Conservation (phyloP, 2,888 invertebrate genomes). For the Leptodirus hochenwartii region DNA sequence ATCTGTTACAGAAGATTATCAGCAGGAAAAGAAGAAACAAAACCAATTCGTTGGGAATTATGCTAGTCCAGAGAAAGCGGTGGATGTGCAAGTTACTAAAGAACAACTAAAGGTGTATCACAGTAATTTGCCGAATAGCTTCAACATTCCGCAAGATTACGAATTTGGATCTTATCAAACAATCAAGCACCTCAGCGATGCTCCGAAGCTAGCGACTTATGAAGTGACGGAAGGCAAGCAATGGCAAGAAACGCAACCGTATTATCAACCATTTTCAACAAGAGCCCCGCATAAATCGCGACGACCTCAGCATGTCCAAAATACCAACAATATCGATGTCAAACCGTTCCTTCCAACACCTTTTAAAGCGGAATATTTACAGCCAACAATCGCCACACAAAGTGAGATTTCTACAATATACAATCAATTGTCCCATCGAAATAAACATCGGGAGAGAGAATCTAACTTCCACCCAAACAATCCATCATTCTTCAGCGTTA, state of each 20-base stretch:
- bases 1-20: too few relatives aligned
- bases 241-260: constrained; percentile 14
- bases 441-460: constrained; percentile 16
- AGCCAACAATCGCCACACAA: constrained; percentile 25
- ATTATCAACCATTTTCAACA: constrained; percentile 11
- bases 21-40: constrained; percentile 18
- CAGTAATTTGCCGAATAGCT: constrained; percentile 18
- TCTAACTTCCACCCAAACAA: constrained; percentile 13
- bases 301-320: constrained; percentile 5
- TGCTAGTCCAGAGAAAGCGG: constrained; percentile 15
- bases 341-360: constrained; percentile 25
- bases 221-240: constrained; percentile 27
- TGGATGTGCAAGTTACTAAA: constrained; percentile 25
- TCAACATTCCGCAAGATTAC: constrained; percentile 13
- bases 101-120: constrained; percentile 25
- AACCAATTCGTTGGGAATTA: constrained; percentile 5
- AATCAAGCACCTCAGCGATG: constrained; percentile 3
- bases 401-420: constrained; percentile 25
- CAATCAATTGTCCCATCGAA: constrained; percentile 19
- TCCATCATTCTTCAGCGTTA: constrained; percentile 23
- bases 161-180: constrained; percentile 13
- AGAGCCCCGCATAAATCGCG: constrained; percentile 8
- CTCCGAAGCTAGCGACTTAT: constrained; percentile 19
- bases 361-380: constrained; percentile 19
- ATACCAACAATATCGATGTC: constrained; percentile 7